Conservation (phyloP, 2,113 vertebrate species). For the Lepus americanus region DNA sequence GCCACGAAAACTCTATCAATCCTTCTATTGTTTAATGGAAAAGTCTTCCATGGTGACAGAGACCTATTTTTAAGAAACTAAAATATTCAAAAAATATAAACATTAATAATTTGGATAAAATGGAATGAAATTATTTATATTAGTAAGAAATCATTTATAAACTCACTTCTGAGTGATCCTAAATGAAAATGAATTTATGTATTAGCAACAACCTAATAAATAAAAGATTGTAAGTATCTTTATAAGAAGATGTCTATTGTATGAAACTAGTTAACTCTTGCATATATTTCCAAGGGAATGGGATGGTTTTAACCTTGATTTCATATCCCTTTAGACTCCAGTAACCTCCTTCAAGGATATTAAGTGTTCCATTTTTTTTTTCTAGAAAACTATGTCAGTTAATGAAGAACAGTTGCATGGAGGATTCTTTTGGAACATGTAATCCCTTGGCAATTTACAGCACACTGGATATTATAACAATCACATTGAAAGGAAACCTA, state of each 20-base stretch:
- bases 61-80: constrained; percentile 24
- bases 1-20: background rate
- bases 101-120: constrained; percentile 26
- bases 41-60: background rate
- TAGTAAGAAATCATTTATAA: constrained; percentile 43
- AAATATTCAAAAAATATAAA: constrained; percentile 37
- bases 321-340: constrained; percentile 40
- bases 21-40: constrained; percentile 26
- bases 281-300: constrained; percentile 41
- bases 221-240: constrained; percentile 31
- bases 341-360: constrained; percentile 65
- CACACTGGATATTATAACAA: background rate
- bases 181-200: constrained; percentile 28
- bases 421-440: constrained; percentile 45
- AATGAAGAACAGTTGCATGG: constrained; percentile 67
- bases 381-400: constrained; percentile 36
- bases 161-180: background rate
- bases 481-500: constrained; percentile 42
- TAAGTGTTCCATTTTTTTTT: constrained; percentile 55
- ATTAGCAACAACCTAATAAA: background rate
- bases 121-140: background rate
- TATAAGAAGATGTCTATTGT: constrained; percentile 18
- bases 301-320: constrained; percentile 48
- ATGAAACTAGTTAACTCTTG: constrained; percentile 42
- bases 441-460: constrained; percentile 46